These are phyloP conservation scores for Acholoe squamosa DNA, from an alignment of 2,888 invertebrate species.

Conservation along the genomic window DNA sequence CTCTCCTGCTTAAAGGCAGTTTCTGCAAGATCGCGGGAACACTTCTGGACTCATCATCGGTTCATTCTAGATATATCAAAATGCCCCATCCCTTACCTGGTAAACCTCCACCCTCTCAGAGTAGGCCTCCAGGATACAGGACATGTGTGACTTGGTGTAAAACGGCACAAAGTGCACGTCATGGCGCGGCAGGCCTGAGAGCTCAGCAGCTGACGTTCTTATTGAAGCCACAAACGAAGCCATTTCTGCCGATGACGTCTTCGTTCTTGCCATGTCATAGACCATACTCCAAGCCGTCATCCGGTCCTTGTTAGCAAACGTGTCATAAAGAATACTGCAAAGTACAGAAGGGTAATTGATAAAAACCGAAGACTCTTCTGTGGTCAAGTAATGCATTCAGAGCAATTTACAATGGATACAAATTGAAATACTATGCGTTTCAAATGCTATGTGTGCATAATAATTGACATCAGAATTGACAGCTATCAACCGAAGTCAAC, in stretches of 20 bases:
- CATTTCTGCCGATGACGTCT: not conserved
- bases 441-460: too few species aligned
- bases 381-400: too few species aligned
- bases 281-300: conserved; percentile 16
- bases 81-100: conserved; percentile 2
- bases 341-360: too few species aligned
- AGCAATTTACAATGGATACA: too few species aligned
- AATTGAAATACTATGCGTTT: too few species aligned
- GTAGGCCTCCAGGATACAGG: conserved; percentile 44
- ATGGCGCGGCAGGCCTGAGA: conserved; percentile 21
- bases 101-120: not conserved
- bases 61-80: too few species aligned
- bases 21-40: too few species aligned
- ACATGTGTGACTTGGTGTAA: conserved; percentile 57
- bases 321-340: conserved; percentile 40
- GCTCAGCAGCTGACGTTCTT: not conserved
- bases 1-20: too few species aligned
- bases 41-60: too few species aligned
- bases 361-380: too few species aligned
- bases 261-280: not conserved
- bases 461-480: too few species aligned
- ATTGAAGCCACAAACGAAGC: not conserved
- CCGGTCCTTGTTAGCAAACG: not conserved
- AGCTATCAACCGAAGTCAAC: too few species aligned
- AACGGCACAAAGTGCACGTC: conserved; percentile 51